Evolutionary conservation across 35 echinoderm and acorn worm species (phyloP).

Genomic region (Diadema setosum): DNA sequence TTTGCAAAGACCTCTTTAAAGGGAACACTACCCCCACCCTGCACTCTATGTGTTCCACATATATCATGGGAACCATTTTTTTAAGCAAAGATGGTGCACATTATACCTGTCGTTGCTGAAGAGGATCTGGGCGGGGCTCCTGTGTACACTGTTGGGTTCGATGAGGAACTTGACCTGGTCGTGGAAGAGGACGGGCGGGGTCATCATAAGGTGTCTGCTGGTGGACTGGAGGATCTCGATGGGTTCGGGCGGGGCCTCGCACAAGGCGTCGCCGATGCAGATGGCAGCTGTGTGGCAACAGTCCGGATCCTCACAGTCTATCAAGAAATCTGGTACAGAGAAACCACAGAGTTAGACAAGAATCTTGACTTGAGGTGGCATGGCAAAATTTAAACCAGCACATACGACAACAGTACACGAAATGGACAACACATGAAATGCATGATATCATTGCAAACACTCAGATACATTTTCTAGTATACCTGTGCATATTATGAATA

Average conservation of each 20-base stretch:
- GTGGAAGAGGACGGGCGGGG: conserved; percentile 65
- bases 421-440: too few relatives aligned
- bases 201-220: not conserved
- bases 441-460: too few relatives aligned
- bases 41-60: too few relatives aligned
- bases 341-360: not conserved
- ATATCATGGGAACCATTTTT: too few relatives aligned
- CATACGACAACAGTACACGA: too few relatives aligned
- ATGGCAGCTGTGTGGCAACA: conserved; percentile 59
- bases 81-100: too few relatives aligned
- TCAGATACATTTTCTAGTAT: too few relatives aligned
- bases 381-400: too few relatives aligned
- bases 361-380: too few relatives aligned
- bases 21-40: too few relatives aligned
- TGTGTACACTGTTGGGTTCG: conserved; percentile 61
- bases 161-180: conserved; percentile 82
- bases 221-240: conserved; percentile 8
- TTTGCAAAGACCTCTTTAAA: too few relatives aligned
- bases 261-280: conserved; percentile 51
- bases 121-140: not conserved
- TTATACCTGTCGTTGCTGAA: conserved; percentile 8
- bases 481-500: too few relatives aligned
- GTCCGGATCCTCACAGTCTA: conserved; percentile 94
- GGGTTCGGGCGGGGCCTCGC: conserved; percentile 66
- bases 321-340: conserved; percentile 52